phyloP scores from a whole-genome alignment of 2,113 vertebrate species.

The Lagopus leucura region DNA sequence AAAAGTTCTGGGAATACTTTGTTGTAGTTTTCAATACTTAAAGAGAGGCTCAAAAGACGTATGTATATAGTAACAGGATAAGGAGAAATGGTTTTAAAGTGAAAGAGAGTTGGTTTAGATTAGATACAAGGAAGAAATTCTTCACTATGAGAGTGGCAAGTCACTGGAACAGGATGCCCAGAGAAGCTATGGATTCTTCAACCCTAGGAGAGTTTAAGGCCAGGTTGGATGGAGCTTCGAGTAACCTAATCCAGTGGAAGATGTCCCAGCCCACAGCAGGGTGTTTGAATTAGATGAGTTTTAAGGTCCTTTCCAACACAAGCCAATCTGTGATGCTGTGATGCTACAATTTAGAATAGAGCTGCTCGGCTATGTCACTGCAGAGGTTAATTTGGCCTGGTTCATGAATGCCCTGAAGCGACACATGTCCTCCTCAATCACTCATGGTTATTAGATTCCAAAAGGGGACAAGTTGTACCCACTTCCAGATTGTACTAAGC shows the following conservation, averaged over 20 bases:
- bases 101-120: neutral
- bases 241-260: neutral
- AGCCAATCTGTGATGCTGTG: neutral
- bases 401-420: neutral
- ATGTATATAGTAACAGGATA: neutral
- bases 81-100: neutral
- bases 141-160: neutral
- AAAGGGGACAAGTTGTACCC: neutral
- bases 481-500: neutral
- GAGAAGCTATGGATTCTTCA: neutral
- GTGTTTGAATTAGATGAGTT: neutral
- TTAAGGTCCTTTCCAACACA: neutral
- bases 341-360: neutral
- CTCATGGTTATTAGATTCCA: fast-evolving
- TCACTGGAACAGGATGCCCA: neutral
- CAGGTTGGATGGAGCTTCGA: neutral
- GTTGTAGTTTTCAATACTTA: neutral
- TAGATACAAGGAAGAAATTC: neutral
- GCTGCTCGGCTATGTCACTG: neutral
- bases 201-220: neutral
- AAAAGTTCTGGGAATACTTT: neutral
- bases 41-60: neutral
- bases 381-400: neutral
- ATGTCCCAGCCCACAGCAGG: neutral
- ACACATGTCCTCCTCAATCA: fast-evolving